phyloP scores from a whole-genome alignment of 2,888 invertebrate species.

The Dermolepida albohirtum region DNA sequence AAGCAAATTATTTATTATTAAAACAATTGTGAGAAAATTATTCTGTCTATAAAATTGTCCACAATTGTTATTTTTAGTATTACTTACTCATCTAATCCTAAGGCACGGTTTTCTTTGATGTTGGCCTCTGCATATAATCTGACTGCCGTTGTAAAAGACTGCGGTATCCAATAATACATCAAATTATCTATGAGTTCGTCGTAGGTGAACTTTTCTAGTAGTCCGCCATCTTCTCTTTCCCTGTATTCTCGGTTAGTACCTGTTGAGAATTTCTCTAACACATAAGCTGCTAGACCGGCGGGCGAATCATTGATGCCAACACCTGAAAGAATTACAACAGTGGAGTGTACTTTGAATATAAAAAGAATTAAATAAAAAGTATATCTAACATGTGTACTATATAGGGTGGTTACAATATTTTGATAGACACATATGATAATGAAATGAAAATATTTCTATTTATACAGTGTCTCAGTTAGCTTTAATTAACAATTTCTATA shows the following conservation, averaged over 20 bases:
- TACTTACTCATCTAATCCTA: slow-evolving; percentile 21
- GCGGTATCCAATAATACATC: slow-evolving; percentile 83
- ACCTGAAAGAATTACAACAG: slow-evolving; percentile 65
- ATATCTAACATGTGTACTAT: too few relatives aligned
- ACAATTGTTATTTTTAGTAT: too few relatives aligned
- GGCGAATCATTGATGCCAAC: slow-evolving; percentile 78
- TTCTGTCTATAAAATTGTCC: too few relatives aligned
- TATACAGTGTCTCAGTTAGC: too few relatives aligned
- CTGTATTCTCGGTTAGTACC: slow-evolving; percentile 71
- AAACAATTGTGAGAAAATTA: too few relatives aligned
- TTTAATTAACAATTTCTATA: too few relatives aligned
- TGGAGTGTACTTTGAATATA: too few relatives aligned
- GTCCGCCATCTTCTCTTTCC: slow-evolving; percentile 72
- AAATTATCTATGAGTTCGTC: slow-evolving; percentile 82
- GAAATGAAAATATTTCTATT: too few relatives aligned
- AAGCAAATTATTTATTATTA: too few relatives aligned
- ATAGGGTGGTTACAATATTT: too few relatives aligned
- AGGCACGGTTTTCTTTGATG: background rate
- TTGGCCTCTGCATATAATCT: slow-evolving; percentile 79
- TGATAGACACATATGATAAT: too few relatives aligned
- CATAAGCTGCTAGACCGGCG: slow-evolving; percentile 84
- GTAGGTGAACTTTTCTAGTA: slow-evolving; percentile 73
- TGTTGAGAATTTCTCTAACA: slow-evolving; percentile 85
- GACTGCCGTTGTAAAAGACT: slow-evolving; percentile 78
- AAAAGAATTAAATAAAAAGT: too few relatives aligned